Percentiles rank a stretch among this genome's conserved stretches.
phyloP scores from a whole-genome alignment of 1,140 invertebrate species.

The Brevipalpus yothersi region DNA sequence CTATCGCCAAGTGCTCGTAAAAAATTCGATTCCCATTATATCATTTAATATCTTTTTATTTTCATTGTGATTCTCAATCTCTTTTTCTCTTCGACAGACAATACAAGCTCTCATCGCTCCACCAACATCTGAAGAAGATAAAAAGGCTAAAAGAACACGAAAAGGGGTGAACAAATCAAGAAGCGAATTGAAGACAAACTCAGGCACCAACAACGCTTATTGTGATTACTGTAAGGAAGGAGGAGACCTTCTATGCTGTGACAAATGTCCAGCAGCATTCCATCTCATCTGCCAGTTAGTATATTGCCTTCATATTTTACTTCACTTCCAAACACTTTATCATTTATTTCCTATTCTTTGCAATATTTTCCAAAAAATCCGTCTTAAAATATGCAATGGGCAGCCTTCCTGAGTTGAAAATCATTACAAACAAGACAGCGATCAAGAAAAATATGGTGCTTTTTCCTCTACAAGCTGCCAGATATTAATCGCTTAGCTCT shows the following conservation, averaged over 20 bases:
- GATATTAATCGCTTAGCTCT: too few relatives aligned
- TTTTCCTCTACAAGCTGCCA: too few relatives aligned
- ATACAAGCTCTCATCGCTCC: constrained; percentile 64
- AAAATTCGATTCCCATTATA: not conserved
- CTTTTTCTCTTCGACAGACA: constrained; percentile 30
- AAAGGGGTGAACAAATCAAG: constrained; percentile 16
- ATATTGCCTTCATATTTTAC: not conserved
- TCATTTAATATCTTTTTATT: not conserved
- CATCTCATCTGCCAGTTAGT: constrained; percentile 79
- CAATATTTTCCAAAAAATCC: not conserved
- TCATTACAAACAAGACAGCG: too few relatives aligned
- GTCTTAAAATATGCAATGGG: not conserved
- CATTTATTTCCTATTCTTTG: too few relatives aligned
- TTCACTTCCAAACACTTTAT: not conserved
- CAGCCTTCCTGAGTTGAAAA: too few relatives aligned
- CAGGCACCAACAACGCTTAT: constrained; percentile 72
- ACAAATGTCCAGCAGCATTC: constrained; percentile 78
- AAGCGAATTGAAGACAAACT: constrained; percentile 27
- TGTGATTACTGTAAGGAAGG: constrained; percentile 80
- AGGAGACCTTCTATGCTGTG: constrained; percentile 82
- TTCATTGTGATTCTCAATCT: not conserved
- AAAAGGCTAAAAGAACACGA: constrained; percentile 28
- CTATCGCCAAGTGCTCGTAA: not conserved
- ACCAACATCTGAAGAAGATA: constrained; percentile 41
- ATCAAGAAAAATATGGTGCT: too few relatives aligned